A percentile compares a stretch with the other conserved stretches of the same genome.
phyloP scores from a whole-genome alignment of 2,113 vertebrate genomes.

The Addax nasomaculatus region DNA sequence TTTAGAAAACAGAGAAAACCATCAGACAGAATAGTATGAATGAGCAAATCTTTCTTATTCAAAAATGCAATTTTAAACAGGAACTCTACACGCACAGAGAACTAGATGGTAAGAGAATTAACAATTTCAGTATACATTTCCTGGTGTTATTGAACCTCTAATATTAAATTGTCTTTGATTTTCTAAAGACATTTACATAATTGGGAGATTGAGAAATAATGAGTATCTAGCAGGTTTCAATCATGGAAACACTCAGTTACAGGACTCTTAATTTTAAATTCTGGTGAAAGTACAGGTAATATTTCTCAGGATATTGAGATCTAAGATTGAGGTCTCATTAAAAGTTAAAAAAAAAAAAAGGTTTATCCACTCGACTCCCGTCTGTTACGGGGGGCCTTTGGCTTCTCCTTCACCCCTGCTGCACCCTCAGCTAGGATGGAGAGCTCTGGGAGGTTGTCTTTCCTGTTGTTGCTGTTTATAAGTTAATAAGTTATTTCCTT shows the following conservation, averaged over 20 bases:
- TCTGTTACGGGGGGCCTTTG: too few relatives aligned
- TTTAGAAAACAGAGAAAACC: not conserved
- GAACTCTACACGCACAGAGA: not conserved
- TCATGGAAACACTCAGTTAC: not conserved
- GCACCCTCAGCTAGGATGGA: not conserved
- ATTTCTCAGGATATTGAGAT: not conserved
- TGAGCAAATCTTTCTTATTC: not conserved
- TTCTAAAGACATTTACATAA: not conserved
- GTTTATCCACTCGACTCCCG: not conserved
- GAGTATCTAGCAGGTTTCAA: not conserved
- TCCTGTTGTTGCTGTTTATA: not conserved
- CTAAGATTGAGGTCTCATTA: not conserved
- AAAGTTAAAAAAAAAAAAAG: not conserved
- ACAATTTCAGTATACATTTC: not conserved
- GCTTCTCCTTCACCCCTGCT: accelerated
- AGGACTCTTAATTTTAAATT: not conserved
- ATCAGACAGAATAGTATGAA: not conserved
- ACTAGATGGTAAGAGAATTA: not conserved
- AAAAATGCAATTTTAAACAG: not conserved
- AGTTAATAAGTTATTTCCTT: not conserved
- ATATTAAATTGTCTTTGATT: not conserved
- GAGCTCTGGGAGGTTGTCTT: not conserved
- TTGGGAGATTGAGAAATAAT: not conserved
- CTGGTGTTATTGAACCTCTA: not conserved
- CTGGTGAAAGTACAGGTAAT: not conserved